These are phyloP conservation scores for Epsilonema sp. DNA, from an alignment of 2,888 invertebrate genomes.

Conservation along the genomic window DNA sequence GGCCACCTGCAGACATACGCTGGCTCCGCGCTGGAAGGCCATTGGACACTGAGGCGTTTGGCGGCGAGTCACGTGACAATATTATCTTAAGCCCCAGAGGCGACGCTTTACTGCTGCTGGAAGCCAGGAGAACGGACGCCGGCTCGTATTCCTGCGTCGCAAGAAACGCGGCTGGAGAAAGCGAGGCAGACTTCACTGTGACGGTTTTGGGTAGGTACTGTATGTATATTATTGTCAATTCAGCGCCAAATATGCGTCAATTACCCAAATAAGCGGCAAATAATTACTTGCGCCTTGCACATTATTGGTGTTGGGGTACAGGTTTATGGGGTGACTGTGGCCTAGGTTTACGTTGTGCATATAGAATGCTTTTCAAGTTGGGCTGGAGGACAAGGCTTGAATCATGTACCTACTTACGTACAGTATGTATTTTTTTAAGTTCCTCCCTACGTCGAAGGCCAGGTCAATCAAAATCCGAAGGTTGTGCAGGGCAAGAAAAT, in stretches of 20 bases:
- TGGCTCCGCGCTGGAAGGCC: conserved; percentile 36
- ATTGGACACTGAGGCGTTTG: no score
- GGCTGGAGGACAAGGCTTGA: no score
- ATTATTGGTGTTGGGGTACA: no score
- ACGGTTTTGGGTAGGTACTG: conserved; percentile 34
- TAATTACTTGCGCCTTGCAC: no score
- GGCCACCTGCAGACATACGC: conserved; percentile 26
- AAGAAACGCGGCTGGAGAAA: conserved; percentile 44
- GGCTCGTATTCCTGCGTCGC: conserved; percentile 46
- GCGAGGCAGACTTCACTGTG: conserved; percentile 37
- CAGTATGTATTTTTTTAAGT: conserved; percentile 13
- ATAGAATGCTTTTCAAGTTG: no score
- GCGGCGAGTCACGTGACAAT: conserved; percentile 18
- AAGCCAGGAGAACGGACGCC: conserved; percentile 33
- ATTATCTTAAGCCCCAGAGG: conserved; percentile 23
- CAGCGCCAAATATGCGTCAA: no score
- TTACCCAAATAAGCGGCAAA: no score
- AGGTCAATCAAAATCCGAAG: conserved; percentile 25
- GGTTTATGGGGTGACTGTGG: no score
- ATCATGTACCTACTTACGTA: no score
- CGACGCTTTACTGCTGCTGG: conserved; percentile 24
- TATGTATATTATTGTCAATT: no score
- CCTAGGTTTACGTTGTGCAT: no score
- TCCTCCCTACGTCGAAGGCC: conserved; percentile 22
- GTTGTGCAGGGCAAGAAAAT: conserved; percentile 38